A percentile compares a stretch with the other conserved stretches of the same genome.
phyloP scores from a whole-genome alignment of 2,113 vertebrate species.

The Oenanthe oenanthe region DNA sequence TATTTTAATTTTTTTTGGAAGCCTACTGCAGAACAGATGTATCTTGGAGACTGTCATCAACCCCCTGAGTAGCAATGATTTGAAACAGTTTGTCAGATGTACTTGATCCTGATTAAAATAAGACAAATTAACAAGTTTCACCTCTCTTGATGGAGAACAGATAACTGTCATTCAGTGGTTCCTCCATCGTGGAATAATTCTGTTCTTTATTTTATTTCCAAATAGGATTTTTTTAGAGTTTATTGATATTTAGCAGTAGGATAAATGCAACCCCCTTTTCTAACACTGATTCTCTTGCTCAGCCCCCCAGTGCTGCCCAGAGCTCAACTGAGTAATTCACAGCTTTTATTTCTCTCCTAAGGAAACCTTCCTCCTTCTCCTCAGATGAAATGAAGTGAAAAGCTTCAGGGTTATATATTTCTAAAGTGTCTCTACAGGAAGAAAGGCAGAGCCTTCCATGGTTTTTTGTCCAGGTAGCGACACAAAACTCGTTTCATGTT shows the following conservation, averaged over 20 bases:
- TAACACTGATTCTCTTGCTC: neutral
- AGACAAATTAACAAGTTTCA: slow-evolving; percentile 65
- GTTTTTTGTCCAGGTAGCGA: neutral
- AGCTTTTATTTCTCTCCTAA: neutral
- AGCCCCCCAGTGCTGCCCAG: neutral
- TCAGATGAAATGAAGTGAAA: neutral
- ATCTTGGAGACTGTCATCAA: slow-evolving; percentile 73
- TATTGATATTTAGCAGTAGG: neutral
- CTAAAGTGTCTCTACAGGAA: fast-evolving
- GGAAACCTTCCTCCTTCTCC: neutral
- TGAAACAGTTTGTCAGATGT: slow-evolving; percentile 68
- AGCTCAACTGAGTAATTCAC: neutral
- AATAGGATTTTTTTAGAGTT: neutral
- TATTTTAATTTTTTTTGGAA: slow-evolving; percentile 63
- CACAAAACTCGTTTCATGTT: fast-evolving
- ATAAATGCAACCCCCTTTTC: neutral
- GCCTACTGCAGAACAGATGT: slow-evolving; percentile 62
- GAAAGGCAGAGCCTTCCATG: neutral
- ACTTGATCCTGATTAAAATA: slow-evolving; percentile 78
- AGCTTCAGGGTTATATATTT: fast-evolving
- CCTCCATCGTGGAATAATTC: neutral
- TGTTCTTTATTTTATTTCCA: neutral
- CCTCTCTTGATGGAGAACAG: slow-evolving; percentile 57
- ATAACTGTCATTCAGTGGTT: slow-evolving; percentile 11
- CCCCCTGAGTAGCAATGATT: slow-evolving; percentile 76